Percentiles rank a stretch among this genome's conserved stretches.
These are phyloP conservation scores for Aromia moschata DNA, from an alignment of 2,888 invertebrate genomes.

Conservation along the genomic window DNA sequence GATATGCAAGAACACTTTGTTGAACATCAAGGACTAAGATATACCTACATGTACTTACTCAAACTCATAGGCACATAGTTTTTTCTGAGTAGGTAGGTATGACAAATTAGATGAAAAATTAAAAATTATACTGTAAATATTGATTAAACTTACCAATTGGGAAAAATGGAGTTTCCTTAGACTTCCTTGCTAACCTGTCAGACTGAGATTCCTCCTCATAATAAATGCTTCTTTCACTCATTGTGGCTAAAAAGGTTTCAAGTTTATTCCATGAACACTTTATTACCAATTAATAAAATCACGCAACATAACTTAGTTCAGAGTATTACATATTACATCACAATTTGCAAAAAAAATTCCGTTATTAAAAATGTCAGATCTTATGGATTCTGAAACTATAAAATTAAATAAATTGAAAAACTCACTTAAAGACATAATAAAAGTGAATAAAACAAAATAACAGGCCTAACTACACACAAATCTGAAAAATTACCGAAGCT, in stretches of 20 bases:
- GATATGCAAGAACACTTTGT: too few relatives aligned
- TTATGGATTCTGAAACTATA: conserved; percentile 3
- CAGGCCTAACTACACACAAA: conserved; percentile 5
- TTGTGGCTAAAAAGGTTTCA: conserved; percentile 14
- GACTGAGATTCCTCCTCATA: conserved; percentile 66
- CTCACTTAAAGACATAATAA: conserved; percentile 23
- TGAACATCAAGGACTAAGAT: too few relatives aligned
- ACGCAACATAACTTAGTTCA: not conserved
- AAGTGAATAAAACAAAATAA: conserved; percentile 8
- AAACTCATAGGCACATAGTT: too few relatives aligned
- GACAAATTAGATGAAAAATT: too few relatives aligned
- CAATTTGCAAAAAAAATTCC: conserved; percentile 4
- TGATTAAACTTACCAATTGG: conserved; percentile 69
- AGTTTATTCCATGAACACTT: too few relatives aligned
- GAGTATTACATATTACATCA: conserved; percentile 9
- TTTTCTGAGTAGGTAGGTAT: too few relatives aligned
- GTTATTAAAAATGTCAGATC: not conserved
- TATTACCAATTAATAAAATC: not conserved
- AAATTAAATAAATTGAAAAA: conserved; percentile 12
- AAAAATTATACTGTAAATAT: too few relatives aligned
- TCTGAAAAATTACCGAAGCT: conserved; percentile 7
- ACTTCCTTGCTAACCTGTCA: conserved; percentile 71
- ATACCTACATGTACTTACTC: too few relatives aligned
- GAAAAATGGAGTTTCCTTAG: conserved; percentile 79
- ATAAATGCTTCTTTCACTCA: conserved; percentile 26